These are phyloP conservation scores for Cydia splendana DNA, from an alignment of 1,140 invertebrate species.

Conservation along the genomic window DNA sequence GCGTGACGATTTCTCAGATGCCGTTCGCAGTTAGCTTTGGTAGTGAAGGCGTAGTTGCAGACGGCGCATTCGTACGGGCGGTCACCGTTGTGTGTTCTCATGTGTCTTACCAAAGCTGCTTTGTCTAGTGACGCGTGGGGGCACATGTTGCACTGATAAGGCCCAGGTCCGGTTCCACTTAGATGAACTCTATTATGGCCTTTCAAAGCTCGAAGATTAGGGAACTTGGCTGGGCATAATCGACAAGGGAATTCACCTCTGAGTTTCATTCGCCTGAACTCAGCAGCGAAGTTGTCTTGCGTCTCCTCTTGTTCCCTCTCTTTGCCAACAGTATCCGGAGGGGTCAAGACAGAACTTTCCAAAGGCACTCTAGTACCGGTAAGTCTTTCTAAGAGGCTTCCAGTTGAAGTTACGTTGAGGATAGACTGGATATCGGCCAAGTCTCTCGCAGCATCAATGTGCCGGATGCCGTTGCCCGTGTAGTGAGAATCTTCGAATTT, in stretches of 20 bases:
- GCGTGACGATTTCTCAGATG: conserved; percentile 95
- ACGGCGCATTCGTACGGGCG: conserved; percentile 95
- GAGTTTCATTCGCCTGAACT: conserved; percentile 91
- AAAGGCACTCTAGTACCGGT: conserved; percentile 67
- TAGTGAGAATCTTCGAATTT: conserved; percentile 68
- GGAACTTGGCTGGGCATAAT: conserved; percentile 90
- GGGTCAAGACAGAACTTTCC: conserved; percentile 67
- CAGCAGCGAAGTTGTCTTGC: conserved; percentile 89
- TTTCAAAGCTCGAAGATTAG: conserved; percentile 93
- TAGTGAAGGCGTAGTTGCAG: conserved; percentile 97
- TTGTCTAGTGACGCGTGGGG: conserved; percentile 94
- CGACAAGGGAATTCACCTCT: conserved; percentile 94
- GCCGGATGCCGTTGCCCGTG: conserved; percentile 62
- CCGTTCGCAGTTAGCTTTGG: conserved; percentile 94
- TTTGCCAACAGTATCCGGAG: conserved; percentile 64
- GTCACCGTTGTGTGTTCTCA: conserved; percentile 96
- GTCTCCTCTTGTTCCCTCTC: conserved; percentile 85
- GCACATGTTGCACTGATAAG: conserved; percentile 96
- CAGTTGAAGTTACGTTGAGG: conserved; percentile 86
- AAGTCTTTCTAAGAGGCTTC: conserved; percentile 82
- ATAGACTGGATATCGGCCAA: conserved; percentile 93
- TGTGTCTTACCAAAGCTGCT: conserved; percentile 92
- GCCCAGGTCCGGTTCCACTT: conserved; percentile 84
- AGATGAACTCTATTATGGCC: conserved; percentile 92
- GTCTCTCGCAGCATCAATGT: conserved; percentile 82